Base-by-base conservation (phyloP, 1,140 invertebrate species). In the Streblospio benedicti region DNA sequence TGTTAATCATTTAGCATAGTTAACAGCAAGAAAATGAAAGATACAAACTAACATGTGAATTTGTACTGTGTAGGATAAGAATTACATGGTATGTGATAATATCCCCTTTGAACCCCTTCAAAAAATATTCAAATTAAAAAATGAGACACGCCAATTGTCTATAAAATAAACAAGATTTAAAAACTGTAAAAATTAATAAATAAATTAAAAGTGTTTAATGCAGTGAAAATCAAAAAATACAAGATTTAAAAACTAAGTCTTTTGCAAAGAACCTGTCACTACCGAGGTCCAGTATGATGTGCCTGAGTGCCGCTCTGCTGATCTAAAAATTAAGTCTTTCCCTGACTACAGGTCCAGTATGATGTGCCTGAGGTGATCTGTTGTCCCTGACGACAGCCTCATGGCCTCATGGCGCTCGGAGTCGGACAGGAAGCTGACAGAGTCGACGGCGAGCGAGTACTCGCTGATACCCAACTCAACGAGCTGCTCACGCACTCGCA, bases 261-360 rank as follows among this genome's bases (percentile, higher is more conserved):
- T 18, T 45, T 25, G 27, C 18, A 41, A 41, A 41, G n/a, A n/a
- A n/a, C n/a, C n/a, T n/a, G n/a, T n/a, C n/a, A n/a, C n/a, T n/a
- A n/a, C n/a, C n/a, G n/a, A n/a, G n/a, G n/a, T n/a, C n/a, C n/a
- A n/a, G n/a, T n/a, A n/a, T n/a, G n/a, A n/a, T n/a, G n/a, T n/a
- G n/a, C n/a, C n/a, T 41, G 14, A 41, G 38, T 14, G 0, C 14
- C 18, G 38, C 14, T 41, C 18, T 41, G 18, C 38, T 14, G 38
- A 14, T 41, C 38, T 18, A 41, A 18, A 41, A 2, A 23, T 51
- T 28, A 18, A 25, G 2, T n/a, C 31, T 32, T 1, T 30, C 23
- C 30, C 55, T 53, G 41, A 65, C 64, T 52, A 16, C n/a, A 65
- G 23, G 54, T 65, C 64, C 20, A 60, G 38, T 9, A 65, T 30